Evolutionary conservation across 2,113 vertebrate genomes (phyloP).

Genomic region (Nothoprocta perdicaria): DNA sequence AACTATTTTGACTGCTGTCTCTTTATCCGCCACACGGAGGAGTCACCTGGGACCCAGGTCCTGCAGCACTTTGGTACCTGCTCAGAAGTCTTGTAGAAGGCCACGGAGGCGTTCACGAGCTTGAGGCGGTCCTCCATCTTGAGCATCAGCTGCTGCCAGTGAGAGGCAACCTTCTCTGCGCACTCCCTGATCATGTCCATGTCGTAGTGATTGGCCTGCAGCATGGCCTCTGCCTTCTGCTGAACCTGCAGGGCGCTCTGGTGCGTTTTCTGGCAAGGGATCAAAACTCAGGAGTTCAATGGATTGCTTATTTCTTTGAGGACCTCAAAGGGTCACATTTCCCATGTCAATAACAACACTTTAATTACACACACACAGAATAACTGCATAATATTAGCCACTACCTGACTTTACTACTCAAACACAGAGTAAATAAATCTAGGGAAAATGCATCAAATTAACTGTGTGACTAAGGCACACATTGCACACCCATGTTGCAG

Average conservation of each 20-base stretch:
- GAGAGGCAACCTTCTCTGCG: constrained; percentile 95
- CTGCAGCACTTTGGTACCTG: constrained; percentile 78
- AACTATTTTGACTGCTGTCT: neutral
- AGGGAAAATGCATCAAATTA: neutral
- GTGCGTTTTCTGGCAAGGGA: constrained; percentile 89
- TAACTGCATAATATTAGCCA: neutral
- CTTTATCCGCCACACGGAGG: neutral
- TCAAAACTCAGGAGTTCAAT: neutral
- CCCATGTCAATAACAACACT: neutral
- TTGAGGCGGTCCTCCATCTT: constrained; percentile 99
- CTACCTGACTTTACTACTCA: neutral
- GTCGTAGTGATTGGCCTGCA: constrained; percentile 97
- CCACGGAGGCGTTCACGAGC: constrained; percentile 98
- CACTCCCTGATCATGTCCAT: constrained; percentile 99
- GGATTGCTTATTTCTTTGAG: neutral
- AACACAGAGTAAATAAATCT: neutral
- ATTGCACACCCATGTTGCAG: neutral
- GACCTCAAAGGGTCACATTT: neutral
- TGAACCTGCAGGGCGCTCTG: constrained; percentile 99
- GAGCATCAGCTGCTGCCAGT: constrained; percentile 99
- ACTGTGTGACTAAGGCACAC: neutral
- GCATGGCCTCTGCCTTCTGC: constrained; percentile 95
- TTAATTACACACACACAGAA: neutral
- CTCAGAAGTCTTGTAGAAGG: constrained; percentile 99
- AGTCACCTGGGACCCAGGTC: neutral